These are phyloP conservation scores for Tubulanus polymorphus DNA, from an alignment of 2,888 invertebrate species.

Conservation along the genomic window DNA sequence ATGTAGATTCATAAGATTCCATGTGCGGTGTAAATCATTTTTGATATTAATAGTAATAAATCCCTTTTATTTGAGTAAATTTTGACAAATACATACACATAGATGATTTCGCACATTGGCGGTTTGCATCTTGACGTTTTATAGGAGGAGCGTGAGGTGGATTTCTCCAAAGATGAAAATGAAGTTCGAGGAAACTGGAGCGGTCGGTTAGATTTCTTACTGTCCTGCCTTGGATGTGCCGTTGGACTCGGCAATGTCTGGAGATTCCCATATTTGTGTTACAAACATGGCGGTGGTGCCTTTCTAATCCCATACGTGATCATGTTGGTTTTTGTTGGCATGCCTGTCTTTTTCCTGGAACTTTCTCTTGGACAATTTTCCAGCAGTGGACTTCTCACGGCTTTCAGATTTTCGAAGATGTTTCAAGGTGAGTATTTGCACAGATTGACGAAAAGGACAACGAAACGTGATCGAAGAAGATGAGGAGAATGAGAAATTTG, in stretches of 20 bases:
- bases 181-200: conserved; percentile 56
- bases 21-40: no score
- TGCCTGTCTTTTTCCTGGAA: conserved; percentile 52
- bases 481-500: no score
- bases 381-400: conserved; percentile 49
- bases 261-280: conserved; percentile 61
- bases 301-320: conserved; percentile 50
- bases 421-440: conserved; percentile 52
- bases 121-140: no score
- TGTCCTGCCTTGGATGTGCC: conserved; percentile 41
- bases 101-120: no score
- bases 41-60: no score
- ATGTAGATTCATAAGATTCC: no score
- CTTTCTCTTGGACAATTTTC: conserved; percentile 49
- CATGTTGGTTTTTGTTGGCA: conserved; percentile 47
- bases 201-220: conserved; percentile 58
- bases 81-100: no score
- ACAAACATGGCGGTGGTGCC: conserved; percentile 49
- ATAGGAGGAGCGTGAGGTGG: background rate
- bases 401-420: conserved; percentile 50
- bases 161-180: conserved; percentile 52
- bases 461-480: no score
- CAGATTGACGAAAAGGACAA: no score
- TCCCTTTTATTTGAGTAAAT: no score
- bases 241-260: conserved; percentile 57